A percentile compares a stretch with the other conserved stretches of the same genome.
Evolutionary conservation across 1,140 invertebrate species (phyloP).

Genomic region (Cataglyphis hispanica): DNA sequence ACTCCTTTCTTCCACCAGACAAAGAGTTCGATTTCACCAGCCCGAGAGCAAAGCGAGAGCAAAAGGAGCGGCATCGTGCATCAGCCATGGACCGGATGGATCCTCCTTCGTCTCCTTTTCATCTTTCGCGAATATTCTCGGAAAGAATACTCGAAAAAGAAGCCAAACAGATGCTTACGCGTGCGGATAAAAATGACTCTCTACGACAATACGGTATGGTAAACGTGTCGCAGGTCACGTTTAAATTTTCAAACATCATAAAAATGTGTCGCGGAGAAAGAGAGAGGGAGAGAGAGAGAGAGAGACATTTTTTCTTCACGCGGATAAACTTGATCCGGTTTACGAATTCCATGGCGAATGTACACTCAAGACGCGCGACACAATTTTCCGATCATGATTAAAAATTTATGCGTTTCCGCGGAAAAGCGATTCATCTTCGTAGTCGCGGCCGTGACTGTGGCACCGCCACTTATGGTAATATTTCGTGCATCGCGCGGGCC

Average conservation of each 20-base stretch:
- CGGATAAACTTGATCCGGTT: background rate
- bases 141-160: background rate
- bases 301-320: too few species aligned
- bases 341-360: background rate
- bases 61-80: constrained; percentile 36
- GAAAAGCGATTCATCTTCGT: constrained; percentile 51
- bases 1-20: constrained; percentile 57
- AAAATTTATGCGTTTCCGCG: constrained; percentile 20
- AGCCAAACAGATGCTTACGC: background rate
- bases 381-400: constrained; percentile 23
- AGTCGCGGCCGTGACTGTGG: background rate
- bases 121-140: constrained; percentile 27
- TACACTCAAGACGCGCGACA: background rate
- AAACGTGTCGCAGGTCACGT: background rate
- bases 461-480: constrained; percentile 71
- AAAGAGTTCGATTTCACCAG: constrained; percentile 67
- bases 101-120: background rate
- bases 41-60: background rate
- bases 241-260: constrained; percentile 6
- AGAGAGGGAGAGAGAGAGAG: too few species aligned
- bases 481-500: constrained; percentile 64
- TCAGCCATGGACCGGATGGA: constrained; percentile 28
- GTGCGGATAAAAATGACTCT: background rate
- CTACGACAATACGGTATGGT: too few species aligned
- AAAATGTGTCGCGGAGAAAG: background rate